phyloP scores from a whole-genome alignment of 2,797 vertebrate genomes.

The Gymnothorax javanicus region DNA sequence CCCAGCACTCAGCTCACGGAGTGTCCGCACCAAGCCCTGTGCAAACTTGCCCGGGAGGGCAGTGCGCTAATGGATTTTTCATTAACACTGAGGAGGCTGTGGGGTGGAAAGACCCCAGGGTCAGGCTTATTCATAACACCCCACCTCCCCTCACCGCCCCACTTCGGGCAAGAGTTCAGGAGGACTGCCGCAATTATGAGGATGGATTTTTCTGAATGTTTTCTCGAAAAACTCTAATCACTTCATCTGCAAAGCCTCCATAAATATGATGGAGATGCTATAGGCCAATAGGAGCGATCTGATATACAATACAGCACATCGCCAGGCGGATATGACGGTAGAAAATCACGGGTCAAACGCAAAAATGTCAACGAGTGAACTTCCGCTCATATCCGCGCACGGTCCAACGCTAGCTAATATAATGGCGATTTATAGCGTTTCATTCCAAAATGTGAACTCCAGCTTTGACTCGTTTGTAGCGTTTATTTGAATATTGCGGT shows the following conservation, averaged over 20 bases:
- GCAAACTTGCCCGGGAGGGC: neutral
- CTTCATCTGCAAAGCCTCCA: neutral
- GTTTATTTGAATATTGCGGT: no score
- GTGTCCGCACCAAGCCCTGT: conserved; percentile 18
- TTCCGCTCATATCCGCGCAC: no score
- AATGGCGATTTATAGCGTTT: no score
- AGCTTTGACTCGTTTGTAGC: no score
- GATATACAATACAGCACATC: no score
- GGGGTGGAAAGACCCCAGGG: conserved; percentile 22
- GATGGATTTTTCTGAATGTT: neutral
- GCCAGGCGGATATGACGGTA: no score
- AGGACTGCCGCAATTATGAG: neutral
- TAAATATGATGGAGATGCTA: neutral
- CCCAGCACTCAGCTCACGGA: neutral
- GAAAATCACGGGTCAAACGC: no score
- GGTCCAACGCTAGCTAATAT: no score
- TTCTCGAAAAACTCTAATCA: neutral
- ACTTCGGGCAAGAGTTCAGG: neutral
- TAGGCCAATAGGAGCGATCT: no score
- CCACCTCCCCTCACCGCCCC: neutral
- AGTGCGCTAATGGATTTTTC: conserved; percentile 48
- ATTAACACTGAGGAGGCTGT: conserved; percentile 37
- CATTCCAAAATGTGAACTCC: no score
- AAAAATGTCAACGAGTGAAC: no score
- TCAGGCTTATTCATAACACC: conserved; percentile 47